A percentile compares a stretch with the other conserved stretches of the same genome.
These are phyloP conservation scores for Invenusta paracnida DNA, from an alignment of 2,888 invertebrate genomes.

Conservation along the genomic window DNA sequence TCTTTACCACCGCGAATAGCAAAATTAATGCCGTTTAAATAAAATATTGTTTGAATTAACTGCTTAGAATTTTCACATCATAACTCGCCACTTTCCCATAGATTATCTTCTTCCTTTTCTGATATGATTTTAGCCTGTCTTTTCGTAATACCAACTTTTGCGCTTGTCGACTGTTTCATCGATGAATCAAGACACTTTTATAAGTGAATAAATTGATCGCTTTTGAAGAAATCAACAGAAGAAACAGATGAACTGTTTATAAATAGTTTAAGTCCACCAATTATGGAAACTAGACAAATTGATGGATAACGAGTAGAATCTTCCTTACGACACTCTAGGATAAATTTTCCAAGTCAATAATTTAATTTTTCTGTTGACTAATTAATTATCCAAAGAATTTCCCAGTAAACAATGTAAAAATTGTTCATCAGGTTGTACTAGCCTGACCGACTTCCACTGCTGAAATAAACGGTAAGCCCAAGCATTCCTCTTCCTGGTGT, in stretches of 20 bases:
- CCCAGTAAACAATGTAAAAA: neutral
- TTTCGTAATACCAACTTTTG: conserved; percentile 16
- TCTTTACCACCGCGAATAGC: neutral
- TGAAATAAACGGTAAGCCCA: conserved; percentile 21
- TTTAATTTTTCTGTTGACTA: neutral
- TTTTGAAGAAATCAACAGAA: conserved; percentile 23
- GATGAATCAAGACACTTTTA: conserved; percentile 6
- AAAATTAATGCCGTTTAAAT: conserved; percentile 23
- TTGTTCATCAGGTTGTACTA: conserved; percentile 6
- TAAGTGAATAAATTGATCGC: neutral
- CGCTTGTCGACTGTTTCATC: conserved; percentile 26
- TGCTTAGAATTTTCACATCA: conserved; percentile 5
- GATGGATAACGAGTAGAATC: conserved; percentile 5
- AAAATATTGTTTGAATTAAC: conserved; percentile 16
- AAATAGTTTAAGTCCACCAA: conserved; percentile 13
- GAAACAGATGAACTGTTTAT: conserved; percentile 18
- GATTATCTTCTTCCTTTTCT: conserved; percentile 24
- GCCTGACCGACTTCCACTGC: conserved; percentile 5
- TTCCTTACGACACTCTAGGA: conserved; percentile 17
- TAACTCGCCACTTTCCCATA: neutral
- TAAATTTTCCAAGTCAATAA: conserved; percentile 10
- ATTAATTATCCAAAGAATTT: neutral
- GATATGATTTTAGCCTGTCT: conserved; percentile 2
- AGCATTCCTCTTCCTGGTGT: conserved; percentile 21
- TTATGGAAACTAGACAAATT: conserved; percentile 15